Evolutionary conservation across 2,797 vertebrate genomes (phyloP).

Genomic region (Betta splendens): DNA sequence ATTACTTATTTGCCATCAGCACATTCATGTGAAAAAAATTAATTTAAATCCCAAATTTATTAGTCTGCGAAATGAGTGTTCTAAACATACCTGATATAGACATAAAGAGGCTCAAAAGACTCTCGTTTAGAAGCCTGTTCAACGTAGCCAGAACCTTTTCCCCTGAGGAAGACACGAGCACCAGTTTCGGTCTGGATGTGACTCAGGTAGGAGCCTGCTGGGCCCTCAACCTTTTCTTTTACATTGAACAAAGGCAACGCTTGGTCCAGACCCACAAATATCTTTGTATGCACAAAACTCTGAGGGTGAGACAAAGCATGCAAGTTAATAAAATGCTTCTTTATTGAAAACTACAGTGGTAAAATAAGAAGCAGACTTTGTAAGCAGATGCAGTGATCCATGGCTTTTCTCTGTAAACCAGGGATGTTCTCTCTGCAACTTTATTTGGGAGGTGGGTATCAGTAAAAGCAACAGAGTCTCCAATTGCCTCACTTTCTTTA

Average conservation of each 20-base stretch:
- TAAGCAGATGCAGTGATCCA: slow-evolving; percentile 77
- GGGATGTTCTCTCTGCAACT: slow-evolving; percentile 76
- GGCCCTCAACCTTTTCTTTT: slow-evolving; percentile 85
- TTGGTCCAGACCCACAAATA: slow-evolving; percentile 86
- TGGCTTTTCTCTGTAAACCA: slow-evolving; percentile 51
- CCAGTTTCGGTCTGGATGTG: slow-evolving; percentile 86
- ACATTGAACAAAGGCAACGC: slow-evolving; percentile 78
- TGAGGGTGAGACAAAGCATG: slow-evolving; percentile 46
- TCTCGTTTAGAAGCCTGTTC: slow-evolving; percentile 85
- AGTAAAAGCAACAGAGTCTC: slow-evolving; percentile 75
- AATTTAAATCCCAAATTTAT: not conserved
- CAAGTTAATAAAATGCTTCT: slow-evolving; percentile 13
- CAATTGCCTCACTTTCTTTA: slow-evolving; percentile 78
- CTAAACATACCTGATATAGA: slow-evolving; percentile 83
- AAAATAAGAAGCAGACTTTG: slow-evolving; percentile 33
- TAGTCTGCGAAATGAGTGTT: not conserved
- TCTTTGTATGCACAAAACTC: slow-evolving; percentile 87
- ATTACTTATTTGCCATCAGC: not conserved
- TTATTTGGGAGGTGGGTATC: slow-evolving; percentile 82
- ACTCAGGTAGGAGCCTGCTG: slow-evolving; percentile 80
- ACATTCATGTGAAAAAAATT: not conserved
- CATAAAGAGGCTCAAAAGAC: slow-evolving; percentile 85
- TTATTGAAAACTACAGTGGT: not conserved
- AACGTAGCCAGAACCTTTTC: slow-evolving; percentile 85
- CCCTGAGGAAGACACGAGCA: slow-evolving; percentile 83